Evolutionary conservation across 2,888 invertebrate species (phyloP).

Genomic region (Andrena camellia): DNA sequence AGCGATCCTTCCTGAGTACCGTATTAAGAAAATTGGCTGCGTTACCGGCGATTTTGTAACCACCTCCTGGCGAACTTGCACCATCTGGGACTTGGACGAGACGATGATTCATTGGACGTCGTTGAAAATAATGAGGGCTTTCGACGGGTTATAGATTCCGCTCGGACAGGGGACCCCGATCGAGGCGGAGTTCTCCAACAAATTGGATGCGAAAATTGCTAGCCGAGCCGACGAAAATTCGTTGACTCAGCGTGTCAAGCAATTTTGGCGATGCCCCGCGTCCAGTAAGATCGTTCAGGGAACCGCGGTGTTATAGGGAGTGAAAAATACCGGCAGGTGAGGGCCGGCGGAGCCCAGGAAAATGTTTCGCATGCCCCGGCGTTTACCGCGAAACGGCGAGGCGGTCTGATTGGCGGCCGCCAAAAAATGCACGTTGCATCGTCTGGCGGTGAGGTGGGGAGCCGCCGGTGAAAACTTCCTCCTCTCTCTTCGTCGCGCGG

Average conservation of each 20-base stretch:
- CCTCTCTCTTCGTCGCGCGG: constrained; percentile 64
- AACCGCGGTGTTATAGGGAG: neutral
- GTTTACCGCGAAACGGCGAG: constrained; percentile 48
- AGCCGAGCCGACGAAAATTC: neutral
- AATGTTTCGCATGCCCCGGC: constrained; percentile 31
- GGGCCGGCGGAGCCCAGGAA: neutral
- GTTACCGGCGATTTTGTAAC: constrained; percentile 53
- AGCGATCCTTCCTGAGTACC: constrained; percentile 64
- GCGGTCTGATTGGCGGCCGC: constrained; percentile 55
- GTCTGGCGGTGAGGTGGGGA: constrained; percentile 66
- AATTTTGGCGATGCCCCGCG: neutral
- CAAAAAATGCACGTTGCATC: constrained; percentile 72
- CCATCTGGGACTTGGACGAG: neutral
- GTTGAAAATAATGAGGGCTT: neutral
- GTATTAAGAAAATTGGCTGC: constrained; percentile 59
- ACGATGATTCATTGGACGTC: constrained; percentile 11
- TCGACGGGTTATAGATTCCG: neutral
- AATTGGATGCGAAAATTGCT: neutral
- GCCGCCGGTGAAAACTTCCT: constrained; percentile 66
- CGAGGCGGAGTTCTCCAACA: neutral
- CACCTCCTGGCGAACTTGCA: constrained; percentile 23
- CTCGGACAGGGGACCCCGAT: neutral
- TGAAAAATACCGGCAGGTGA: constrained; percentile 5
- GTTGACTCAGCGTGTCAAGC: neutral
- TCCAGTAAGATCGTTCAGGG: neutral